phyloP scores from a whole-genome alignment of 2,888 invertebrate genomes.

The Andrena fulva region DNA sequence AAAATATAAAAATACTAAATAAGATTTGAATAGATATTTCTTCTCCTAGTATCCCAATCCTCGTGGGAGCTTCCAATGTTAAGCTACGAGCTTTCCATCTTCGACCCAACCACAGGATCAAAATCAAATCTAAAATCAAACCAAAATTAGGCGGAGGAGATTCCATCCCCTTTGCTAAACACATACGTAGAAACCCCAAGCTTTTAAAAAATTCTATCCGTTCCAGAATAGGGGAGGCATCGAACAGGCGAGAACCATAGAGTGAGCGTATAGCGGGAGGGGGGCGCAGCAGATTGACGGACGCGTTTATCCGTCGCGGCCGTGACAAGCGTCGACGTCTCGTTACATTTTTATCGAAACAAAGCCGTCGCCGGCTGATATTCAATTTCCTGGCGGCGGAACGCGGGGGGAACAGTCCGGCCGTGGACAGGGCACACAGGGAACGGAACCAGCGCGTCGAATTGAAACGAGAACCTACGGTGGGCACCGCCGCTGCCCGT shows the following conservation, averaged over 20 bases:
- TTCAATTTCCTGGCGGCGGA: conserved; percentile 72
- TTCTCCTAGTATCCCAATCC: too few species aligned
- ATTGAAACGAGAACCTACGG: conserved; percentile 24
- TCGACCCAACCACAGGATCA: too few species aligned
- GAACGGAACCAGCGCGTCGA: conserved; percentile 25
- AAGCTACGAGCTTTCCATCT: too few species aligned
- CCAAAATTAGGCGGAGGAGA: neutral
- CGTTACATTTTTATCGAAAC: conserved; percentile 62
- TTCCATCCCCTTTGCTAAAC: neutral
- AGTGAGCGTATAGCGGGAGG: neutral
- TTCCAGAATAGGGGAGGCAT: neutral
- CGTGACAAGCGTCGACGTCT: conserved; percentile 34
- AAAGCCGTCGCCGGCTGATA: conserved; percentile 68
- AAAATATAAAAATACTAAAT: too few species aligned
- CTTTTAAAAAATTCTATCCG: neutral
- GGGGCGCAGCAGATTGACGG: conserved; percentile 34
- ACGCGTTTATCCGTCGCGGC: conserved; percentile 45
- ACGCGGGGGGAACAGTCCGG: conserved; percentile 42
- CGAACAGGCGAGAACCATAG: neutral
- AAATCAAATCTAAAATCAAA: too few species aligned
- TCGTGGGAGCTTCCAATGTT: too few species aligned
- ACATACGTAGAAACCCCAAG: neutral
- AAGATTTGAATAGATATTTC: too few species aligned
- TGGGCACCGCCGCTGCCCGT: conserved; percentile 69
- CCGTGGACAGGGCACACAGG: conserved; percentile 13